These are phyloP conservation scores for Drosophila elegans DNA, from an alignment of 1,140 invertebrate species.

Conservation along the genomic window DNA sequence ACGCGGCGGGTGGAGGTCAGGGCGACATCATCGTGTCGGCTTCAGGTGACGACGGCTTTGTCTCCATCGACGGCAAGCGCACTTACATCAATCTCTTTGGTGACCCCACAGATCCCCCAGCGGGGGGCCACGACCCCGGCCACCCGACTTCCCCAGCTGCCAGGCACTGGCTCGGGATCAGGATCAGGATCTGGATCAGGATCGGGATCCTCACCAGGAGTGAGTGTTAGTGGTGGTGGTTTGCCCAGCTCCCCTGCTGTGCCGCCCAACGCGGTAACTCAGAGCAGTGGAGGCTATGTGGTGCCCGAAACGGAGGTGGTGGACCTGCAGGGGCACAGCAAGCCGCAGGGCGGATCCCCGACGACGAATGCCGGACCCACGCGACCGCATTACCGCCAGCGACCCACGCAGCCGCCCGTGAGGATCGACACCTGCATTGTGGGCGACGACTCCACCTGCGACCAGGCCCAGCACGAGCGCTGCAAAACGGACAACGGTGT, in stretches of 20 bases:
- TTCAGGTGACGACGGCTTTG: constrained; percentile 92
- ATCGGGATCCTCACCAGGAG: constrained; percentile 1
- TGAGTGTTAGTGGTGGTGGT: constrained; percentile 12
- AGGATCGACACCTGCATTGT: constrained; percentile 97
- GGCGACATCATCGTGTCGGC: constrained; percentile 91
- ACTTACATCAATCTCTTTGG: constrained; percentile 94
- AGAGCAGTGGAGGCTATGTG: constrained; percentile 85
- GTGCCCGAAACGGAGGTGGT: constrained; percentile 84
- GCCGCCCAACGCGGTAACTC: constrained; percentile 62
- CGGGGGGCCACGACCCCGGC: constrained; percentile 61
- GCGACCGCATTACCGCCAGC: constrained; percentile 86
- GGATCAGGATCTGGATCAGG: not conserved
- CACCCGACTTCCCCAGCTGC: constrained; percentile 70
- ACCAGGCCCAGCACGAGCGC: constrained; percentile 93
- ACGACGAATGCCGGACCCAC: constrained; percentile 82
- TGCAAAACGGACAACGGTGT: constrained; percentile 95
- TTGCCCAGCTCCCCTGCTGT: constrained; percentile 28
- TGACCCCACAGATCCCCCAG: constrained; percentile 85
- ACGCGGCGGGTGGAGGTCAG: constrained; percentile 51
- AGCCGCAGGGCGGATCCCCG: constrained; percentile 39
- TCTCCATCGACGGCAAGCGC: constrained; percentile 95
- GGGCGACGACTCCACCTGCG: constrained; percentile 96
- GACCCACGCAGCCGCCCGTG: constrained; percentile 88
- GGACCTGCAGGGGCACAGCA: constrained; percentile 59
- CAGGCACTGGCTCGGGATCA: constrained; percentile 17